Evolutionary conservation across 2,113 vertebrate species (phyloP).

Genomic region (Limanda limanda): DNA sequence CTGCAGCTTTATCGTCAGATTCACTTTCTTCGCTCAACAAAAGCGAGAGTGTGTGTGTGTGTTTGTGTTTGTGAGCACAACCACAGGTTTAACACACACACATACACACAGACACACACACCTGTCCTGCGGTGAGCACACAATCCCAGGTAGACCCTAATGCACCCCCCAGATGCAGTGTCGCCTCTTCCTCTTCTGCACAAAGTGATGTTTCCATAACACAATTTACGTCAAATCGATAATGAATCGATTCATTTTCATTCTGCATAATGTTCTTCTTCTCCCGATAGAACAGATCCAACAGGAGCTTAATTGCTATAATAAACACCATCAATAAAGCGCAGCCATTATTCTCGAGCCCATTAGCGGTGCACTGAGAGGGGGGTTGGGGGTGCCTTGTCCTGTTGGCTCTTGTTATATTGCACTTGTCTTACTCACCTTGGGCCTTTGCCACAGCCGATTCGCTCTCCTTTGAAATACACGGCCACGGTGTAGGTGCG

Average conservation of each 20-base stretch:
- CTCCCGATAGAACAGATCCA: slow-evolving; percentile 55
- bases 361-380: slow-evolving; percentile 60
- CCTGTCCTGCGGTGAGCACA: slow-evolving; percentile 7
- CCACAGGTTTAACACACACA: slow-evolving; percentile 19
- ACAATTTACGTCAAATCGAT: slow-evolving; percentile 70
- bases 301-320: slow-evolving; percentile 71
- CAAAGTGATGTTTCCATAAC: slow-evolving; percentile 66
- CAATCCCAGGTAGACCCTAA: slow-evolving; percentile 14
- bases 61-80: slow-evolving; percentile 10
- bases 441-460: slow-evolving; percentile 98
- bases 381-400: not conserved
- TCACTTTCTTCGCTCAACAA: slow-evolving; percentile 56
- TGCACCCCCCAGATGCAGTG: not conserved
- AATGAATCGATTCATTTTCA: slow-evolving; percentile 75
- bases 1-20: slow-evolving; percentile 59
- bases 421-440: slow-evolving; percentile 84
- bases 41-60: slow-evolving; percentile 15
- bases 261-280: slow-evolving; percentile 70
- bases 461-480: slow-evolving; percentile 98
- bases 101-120: slow-evolving; percentile 18
- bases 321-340: slow-evolving; percentile 74
- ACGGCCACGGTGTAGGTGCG: slow-evolving; percentile 98
- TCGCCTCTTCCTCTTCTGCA: not conserved
- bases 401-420: slow-evolving; percentile 41
- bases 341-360: slow-evolving; percentile 64